Conservation (phyloP, 2,888 invertebrate species). For the Drosophila demipolita region DNA sequence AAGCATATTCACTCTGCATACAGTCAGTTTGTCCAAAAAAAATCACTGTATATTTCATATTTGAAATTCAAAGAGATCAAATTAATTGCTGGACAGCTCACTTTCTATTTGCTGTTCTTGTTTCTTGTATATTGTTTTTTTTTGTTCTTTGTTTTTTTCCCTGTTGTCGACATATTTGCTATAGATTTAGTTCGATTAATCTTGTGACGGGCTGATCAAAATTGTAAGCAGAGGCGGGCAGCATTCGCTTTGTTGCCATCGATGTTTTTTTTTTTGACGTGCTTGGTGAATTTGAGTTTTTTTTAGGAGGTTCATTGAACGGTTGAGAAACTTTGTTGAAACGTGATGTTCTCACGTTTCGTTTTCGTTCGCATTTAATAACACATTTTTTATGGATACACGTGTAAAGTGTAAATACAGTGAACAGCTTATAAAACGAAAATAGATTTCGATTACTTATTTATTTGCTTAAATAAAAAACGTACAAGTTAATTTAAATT, state of each 20-base stretch:
- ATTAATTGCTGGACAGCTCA: slow-evolving; percentile 56
- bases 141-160: neutral
- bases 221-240: slow-evolving; percentile 35
- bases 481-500: neutral
- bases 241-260: slow-evolving; percentile 14
- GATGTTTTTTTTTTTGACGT: slow-evolving; percentile 13
- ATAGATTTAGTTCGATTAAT: slow-evolving; percentile 41
- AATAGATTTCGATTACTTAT: neutral
- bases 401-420: slow-evolving; percentile 18
- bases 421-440: slow-evolving; percentile 12
- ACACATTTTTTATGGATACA: slow-evolving; percentile 13
- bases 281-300: slow-evolving; percentile 31
- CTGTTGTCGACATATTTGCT: slow-evolving; percentile 40
- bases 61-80: slow-evolving; percentile 55
- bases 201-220: slow-evolving; percentile 10
- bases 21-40: slow-evolving; percentile 32
- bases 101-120: slow-evolving; percentile 11
- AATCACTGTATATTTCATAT: slow-evolving; percentile 43
- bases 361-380: slow-evolving; percentile 32
- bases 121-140: neutral
- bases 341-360: slow-evolving; percentile 62
- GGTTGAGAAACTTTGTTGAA: slow-evolving; percentile 53
- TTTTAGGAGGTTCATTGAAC: slow-evolving; percentile 65
- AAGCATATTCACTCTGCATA: slow-evolving; percentile 43
- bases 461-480: neutral